These are phyloP conservation scores for Scaptodrosophila latifasciaeformis DNA, from an alignment of 2,888 invertebrate species.

Conservation along the genomic window DNA sequence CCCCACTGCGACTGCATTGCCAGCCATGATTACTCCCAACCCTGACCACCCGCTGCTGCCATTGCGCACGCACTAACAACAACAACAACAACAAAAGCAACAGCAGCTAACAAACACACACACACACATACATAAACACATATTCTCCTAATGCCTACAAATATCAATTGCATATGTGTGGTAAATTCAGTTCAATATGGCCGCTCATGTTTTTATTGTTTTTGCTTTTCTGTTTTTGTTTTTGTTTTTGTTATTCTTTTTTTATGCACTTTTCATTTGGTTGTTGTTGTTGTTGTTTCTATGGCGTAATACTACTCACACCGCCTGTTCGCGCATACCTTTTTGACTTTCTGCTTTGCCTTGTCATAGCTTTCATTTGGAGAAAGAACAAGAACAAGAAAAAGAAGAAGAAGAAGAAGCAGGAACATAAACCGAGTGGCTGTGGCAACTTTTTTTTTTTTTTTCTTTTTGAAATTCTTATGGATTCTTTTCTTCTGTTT, in stretches of 20 bases:
- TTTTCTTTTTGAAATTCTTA: no score
- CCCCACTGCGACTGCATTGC: not conserved
- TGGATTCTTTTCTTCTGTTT: no score
- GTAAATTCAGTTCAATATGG: slow-evolving; percentile 32
- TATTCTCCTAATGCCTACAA: no score
- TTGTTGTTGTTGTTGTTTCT: no score
- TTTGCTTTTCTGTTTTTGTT: not conserved
- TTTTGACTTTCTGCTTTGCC: no score
- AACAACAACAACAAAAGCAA: no score
- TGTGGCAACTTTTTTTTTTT: no score
- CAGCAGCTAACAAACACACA: slow-evolving; percentile 12
- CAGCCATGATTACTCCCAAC: not conserved
- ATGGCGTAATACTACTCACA: slow-evolving; percentile 66
- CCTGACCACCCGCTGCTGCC: not conserved
- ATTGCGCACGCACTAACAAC: slow-evolving; percentile 2
- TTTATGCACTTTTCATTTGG: no score
- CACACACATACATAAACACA: not conserved
- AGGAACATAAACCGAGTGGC: no score
- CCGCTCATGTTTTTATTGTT: slow-evolving; percentile 18
- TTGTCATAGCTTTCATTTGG: no score
- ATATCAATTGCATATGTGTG: slow-evolving; percentile 22
- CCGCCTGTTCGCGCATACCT: slow-evolving; percentile 38
- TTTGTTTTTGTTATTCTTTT: slow-evolving; percentile 20
- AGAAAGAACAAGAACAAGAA: no score
- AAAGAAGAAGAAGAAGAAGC: no score